Evolutionary conservation across 2,113 vertebrate genomes (phyloP).

Genomic region (Numenius arquata): DNA sequence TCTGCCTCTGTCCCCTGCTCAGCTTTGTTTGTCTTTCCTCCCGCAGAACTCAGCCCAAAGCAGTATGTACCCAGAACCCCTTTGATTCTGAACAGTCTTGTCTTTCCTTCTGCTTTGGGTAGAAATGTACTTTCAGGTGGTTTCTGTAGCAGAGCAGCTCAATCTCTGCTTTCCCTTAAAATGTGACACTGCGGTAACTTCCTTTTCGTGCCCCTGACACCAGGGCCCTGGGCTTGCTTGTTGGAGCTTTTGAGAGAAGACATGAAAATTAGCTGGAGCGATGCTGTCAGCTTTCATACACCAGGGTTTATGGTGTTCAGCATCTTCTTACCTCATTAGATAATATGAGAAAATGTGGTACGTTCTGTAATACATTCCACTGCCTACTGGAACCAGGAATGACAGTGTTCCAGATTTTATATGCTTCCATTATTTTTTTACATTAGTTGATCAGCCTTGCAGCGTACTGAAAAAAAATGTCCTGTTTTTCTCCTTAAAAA

Average conservation of each 20-base stretch:
- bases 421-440: background rate
- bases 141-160: background rate
- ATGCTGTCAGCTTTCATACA: background rate
- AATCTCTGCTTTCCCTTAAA: background rate
- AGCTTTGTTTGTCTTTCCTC: background rate
- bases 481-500: background rate
- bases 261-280: background rate
- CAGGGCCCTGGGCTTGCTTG: background rate
- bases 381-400: background rate
- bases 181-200: background rate
- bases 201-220: background rate
- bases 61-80: no score
- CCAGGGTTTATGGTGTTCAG: background rate
- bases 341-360: background rate
- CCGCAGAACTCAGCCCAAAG: fast-evolving
- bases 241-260: background rate
- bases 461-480: background rate
- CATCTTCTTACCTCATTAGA: background rate
- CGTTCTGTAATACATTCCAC: fast-evolving
- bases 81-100: background rate
- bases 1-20: background rate
- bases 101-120: background rate
- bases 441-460: background rate
- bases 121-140: background rate
- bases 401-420: background rate